Base-by-base conservation (phyloP, 1,140 invertebrate genomes). In the Belonocnema kinseyi region DNA sequence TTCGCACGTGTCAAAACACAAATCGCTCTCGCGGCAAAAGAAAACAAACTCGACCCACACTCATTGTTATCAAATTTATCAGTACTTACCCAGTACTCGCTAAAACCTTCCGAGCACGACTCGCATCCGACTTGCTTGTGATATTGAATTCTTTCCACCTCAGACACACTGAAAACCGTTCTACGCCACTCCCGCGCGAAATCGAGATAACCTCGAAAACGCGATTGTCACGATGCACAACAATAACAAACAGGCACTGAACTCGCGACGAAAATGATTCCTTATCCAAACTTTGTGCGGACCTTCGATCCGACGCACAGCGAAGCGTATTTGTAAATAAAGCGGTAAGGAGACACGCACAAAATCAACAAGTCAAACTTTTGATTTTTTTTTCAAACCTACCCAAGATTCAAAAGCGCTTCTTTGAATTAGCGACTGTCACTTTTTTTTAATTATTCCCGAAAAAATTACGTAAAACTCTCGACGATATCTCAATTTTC, bases 31-130 rank as follows among this genome's bases (percentile, higher is more conserved):
- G 13, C 12, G 3, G 21, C 7, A 13, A 66, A 40, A 40, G 14
- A 66, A 66, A 12, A 66, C 19, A 14, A 33, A 33, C 26, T 33
- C 26, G 26, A 66, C 13, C 26, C 33, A 7, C 2, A 21, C 21
- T 13, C 33, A 33, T 5, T 56, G 16, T 46, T 46, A 46, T 46
- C 10, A 56, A 10, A 56, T 17, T 56, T 33, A 53, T 21, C 33
- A 40, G 75, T 52, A 73, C 86, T 87, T 86, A 87, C 86, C 86
- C 80, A 77, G 56, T 82, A 74, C 74, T 80, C 46, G 58, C 81
- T 79, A 86, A 79, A 82, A 50, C 77, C 73, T 75, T 12, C 50
- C 73, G 80, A 75, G 75, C 79, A 77, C 21, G 70, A 66, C 54
- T 54, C 74, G 76, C 84, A 87, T 87, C 75, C 81, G 85, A 77